Conservation (phyloP, 2,888 invertebrate species). For the Dichetophora obliterata region DNA sequence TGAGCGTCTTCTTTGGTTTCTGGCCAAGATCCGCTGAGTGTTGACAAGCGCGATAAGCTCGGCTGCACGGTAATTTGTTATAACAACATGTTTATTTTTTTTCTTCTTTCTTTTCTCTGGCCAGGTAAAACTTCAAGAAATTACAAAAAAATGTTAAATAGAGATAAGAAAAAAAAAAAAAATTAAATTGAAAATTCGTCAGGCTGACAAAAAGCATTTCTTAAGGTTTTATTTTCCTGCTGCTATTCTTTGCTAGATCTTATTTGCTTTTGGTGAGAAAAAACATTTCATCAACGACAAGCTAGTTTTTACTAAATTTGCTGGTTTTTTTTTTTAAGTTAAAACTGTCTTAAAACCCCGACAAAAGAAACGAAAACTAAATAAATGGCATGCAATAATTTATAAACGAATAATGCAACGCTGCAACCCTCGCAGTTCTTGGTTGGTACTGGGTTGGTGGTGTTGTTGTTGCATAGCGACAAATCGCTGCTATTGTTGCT, state of each 20-base stretch:
- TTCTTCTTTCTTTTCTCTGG: background rate
- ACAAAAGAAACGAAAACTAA: constrained; percentile 39
- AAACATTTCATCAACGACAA: constrained; percentile 10
- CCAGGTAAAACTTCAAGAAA: background rate
- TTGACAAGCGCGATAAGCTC: constrained; percentile 28
- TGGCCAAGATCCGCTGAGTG: constrained; percentile 28
- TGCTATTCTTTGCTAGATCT: background rate
- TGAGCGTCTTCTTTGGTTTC: constrained; percentile 17
- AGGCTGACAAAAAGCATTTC: constrained; percentile 51
- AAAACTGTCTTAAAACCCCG: constrained; percentile 3
- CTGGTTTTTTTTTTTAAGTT: background rate
- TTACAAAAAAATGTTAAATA: background rate
- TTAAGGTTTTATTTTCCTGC: constrained; percentile 45
- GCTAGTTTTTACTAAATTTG: background rate
- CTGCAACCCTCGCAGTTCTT: background rate
- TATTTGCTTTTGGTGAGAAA: constrained; percentile 25
- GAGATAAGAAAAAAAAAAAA: constrained; percentile 13
- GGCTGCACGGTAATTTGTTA: constrained; percentile 28
- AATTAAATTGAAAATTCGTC: constrained; percentile 47
- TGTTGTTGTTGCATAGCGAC: constrained; percentile 10
- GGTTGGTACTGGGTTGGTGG: background rate
- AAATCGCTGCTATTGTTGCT: constrained; percentile 18
- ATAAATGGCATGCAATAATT: constrained; percentile 61
- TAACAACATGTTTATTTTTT: constrained; percentile 26
- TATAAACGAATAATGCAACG: constrained; percentile 36